These are phyloP conservation scores for Megalonaias nervosa DNA, from an alignment of 1,140 invertebrate genomes.

Conservation along the genomic window DNA sequence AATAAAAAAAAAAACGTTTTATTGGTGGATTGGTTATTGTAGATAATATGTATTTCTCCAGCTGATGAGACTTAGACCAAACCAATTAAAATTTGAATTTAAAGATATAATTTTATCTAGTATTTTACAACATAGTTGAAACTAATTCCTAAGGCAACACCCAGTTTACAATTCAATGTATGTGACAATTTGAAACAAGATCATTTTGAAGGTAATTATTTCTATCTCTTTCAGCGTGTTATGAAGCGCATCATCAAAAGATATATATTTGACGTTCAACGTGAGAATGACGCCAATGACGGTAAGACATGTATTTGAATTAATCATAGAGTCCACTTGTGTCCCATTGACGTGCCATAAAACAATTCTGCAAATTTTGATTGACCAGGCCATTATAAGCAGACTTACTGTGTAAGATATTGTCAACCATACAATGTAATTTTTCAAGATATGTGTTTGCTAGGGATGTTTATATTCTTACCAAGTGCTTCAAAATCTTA, in stretches of 20 bases:
- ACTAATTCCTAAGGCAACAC: too few species aligned
- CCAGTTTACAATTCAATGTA: too few species aligned
- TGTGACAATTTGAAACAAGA: too few species aligned
- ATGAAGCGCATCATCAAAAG: slow-evolving; percentile 65
- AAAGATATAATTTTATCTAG: too few species aligned
- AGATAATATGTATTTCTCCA: too few species aligned
- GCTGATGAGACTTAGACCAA: too few species aligned
- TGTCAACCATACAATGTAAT: background rate
- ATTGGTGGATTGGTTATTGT: too few species aligned
- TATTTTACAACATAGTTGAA: too few species aligned
- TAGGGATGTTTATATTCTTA: background rate
- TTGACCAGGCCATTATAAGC: background rate
- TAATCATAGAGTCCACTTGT: background rate
- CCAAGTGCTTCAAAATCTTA: too few species aligned
- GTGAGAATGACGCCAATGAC: slow-evolving; percentile 56
- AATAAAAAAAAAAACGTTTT: too few species aligned
- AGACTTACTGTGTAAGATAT: background rate
- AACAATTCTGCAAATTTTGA: background rate
- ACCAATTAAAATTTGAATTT: too few species aligned
- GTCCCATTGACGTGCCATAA: background rate
- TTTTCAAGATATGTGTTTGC: background rate
- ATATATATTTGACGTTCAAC: slow-evolving; percentile 65
- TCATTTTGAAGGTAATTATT: background rate
- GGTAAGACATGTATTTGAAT: slow-evolving; percentile 34
- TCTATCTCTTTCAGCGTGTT: slow-evolving; percentile 50